Base-by-base conservation (phyloP, 1,140 invertebrate genomes). In the Drosophila rufa region DNA sequence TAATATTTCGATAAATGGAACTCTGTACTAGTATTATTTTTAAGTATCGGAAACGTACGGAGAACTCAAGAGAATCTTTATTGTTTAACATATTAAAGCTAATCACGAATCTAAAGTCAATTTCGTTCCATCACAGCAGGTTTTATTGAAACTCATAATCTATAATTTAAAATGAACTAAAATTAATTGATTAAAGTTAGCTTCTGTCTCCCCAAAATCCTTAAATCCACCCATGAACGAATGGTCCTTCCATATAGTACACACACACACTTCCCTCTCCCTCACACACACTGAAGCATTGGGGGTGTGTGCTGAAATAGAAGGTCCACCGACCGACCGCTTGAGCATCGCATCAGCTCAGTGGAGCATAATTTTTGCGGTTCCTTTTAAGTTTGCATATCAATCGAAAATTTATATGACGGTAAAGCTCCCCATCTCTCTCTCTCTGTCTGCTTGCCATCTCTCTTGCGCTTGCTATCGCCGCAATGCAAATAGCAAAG, bases 341-440 rank as follows among this genome's bases (percentile, higher is more conserved):
- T 76, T 50, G 47, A 75, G 70, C 73, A 43, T 22, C 65, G 58
- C 75, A 79, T 43, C 76, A 79, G 86, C 71, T 91, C 79, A 82
- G 51, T 91, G 84, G 84, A 91, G 79, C 90, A 92, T 92, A 91
- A 92, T 92, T 92, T 92, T 83, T 92, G 90, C 82, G 90, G 90
- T 92, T 79, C 82, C 90, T 92, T 90, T 92, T 90, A 92, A 92
- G 90, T 92, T 91, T 92, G 90, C 90, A 92, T 92, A 91, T 91
- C 89, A 91, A 91, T 91, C 82, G 84, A 91, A 82, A 89, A 89
- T 89, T 84, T 89, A 89, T 89, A 89, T 84, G 85, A 90, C 81
- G 80, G 74, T 78, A 75, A 81, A 69, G 80, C 84, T 73, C 69
- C 46, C 56, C 53, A 58, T 30, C 22, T 30, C 42, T n/a, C 4